Evolutionary conservation across 2,113 vertebrate genomes (phyloP).

Genomic region (Amphiprion ocellaris): DNA sequence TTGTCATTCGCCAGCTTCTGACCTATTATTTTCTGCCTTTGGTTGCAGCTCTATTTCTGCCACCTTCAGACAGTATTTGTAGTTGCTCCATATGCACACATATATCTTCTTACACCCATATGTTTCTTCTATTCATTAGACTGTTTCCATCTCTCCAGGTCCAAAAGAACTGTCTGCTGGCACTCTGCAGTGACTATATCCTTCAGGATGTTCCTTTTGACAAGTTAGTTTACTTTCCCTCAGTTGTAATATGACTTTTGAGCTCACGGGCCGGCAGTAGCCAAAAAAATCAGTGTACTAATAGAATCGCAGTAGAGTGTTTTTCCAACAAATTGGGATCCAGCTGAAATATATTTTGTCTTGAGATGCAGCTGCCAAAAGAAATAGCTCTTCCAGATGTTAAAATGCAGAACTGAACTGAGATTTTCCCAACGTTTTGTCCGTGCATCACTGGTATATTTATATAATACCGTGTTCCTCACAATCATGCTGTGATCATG

Average conservation of each 20-base stretch:
- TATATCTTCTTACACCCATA: background rate
- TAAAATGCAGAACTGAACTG: slow-evolving; percentile 7
- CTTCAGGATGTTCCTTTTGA: slow-evolving; percentile 95
- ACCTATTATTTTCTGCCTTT: background rate
- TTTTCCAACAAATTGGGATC: slow-evolving; percentile 47
- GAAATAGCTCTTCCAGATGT: slow-evolving; percentile 47
- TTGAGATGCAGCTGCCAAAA: slow-evolving; percentile 46
- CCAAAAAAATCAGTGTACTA: slow-evolving; percentile 47
- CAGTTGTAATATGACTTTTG: slow-evolving; percentile 6
- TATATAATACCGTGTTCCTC: slow-evolving; percentile 37
- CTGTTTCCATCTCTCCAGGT: slow-evolving; percentile 82
- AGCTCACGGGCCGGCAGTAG: background rate
- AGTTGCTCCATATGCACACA: background rate
- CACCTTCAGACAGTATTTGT: slow-evolving; percentile 8
- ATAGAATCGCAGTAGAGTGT: slow-evolving; percentile 3
- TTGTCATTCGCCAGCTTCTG: background rate
- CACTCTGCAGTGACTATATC: slow-evolving; percentile 94
- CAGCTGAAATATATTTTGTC: slow-evolving; percentile 34
- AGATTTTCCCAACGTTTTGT: slow-evolving; percentile 14
- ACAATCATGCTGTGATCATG: slow-evolving; percentile 24
- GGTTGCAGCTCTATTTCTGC: background rate
- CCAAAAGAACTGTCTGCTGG: slow-evolving; percentile 95
- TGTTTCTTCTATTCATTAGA: background rate
- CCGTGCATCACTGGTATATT: slow-evolving; percentile 23
- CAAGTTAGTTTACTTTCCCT: slow-evolving; percentile 82